A percentile compares a stretch with the other conserved stretches of the same genome.
Conservation (phyloP, 2,888 invertebrate species). For the Orthosia incerta region DNA sequence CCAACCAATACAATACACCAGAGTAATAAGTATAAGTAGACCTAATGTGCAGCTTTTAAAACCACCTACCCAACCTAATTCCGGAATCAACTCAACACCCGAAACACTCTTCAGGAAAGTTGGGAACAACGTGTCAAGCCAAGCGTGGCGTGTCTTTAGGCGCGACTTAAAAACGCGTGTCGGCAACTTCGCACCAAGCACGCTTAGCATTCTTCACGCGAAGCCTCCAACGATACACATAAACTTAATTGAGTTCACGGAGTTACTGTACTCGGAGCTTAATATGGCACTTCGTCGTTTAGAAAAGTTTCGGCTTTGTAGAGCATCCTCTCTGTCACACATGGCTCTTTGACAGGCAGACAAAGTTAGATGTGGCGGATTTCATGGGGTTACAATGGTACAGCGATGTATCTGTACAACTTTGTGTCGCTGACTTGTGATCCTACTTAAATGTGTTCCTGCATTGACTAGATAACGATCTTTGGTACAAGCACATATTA, state of each 20-base stretch:
- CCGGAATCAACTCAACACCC: conserved; percentile 21
- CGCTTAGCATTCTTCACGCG: conserved; percentile 60
- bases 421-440: not conserved
- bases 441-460: not conserved
- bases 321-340: not conserved
- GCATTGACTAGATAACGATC: not conserved
- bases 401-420: too few relatives aligned
- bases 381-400: too few relatives aligned
- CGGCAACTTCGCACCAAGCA: conserved; percentile 27
- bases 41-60: conserved; percentile 11
- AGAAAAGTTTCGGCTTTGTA: not conserved
- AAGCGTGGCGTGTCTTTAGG: conserved; percentile 18
- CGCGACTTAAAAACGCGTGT: conserved; percentile 42
- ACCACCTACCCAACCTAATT: conserved; percentile 14
- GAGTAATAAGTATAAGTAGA: conserved; percentile 1
- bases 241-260: conserved; percentile 67
- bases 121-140: conserved; percentile 42
- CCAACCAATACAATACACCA: not conserved
- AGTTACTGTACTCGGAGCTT: conserved; percentile 39
- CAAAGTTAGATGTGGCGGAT: too few relatives aligned
- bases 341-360: too few relatives aligned
- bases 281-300: not conserved
- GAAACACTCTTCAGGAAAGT: conserved; percentile 36
- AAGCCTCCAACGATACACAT: conserved; percentile 54
- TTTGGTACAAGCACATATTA: too few relatives aligned